These are phyloP conservation scores for Pangasius djambal DNA, from an alignment of 2,797 vertebrate species.

Conservation along the genomic window DNA sequence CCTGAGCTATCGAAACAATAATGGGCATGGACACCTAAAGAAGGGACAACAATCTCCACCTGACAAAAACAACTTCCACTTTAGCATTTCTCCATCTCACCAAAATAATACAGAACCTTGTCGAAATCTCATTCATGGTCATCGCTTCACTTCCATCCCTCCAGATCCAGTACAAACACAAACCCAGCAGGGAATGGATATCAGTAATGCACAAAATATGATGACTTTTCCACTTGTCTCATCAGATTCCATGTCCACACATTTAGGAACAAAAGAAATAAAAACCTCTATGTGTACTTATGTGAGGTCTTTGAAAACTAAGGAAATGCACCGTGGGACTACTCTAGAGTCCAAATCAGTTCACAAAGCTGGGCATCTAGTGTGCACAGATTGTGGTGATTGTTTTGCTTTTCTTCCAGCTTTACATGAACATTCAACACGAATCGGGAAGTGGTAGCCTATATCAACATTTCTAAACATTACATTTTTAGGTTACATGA, in stretches of 20 bases:
- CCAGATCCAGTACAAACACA: background rate
- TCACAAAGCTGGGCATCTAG: constrained; percentile 53
- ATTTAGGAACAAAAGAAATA: constrained; percentile 5
- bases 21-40: constrained; percentile 12
- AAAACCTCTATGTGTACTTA: constrained; percentile 2
- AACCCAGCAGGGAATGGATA: background rate
- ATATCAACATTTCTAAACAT: too few species aligned
- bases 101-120: background rate
- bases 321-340: background rate
- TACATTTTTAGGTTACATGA: too few species aligned
- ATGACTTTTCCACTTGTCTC: background rate
- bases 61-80: background rate
- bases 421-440: constrained; percentile 73
- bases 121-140: background rate
- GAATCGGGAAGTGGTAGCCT: too few species aligned
- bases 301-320: constrained; percentile 8
- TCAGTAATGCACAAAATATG: background rate
- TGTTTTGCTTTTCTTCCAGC: constrained; percentile 68
- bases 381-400: constrained; percentile 73
- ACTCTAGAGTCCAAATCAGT: constrained; percentile 18
- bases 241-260: background rate
- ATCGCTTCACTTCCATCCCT: background rate
- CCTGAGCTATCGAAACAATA: constrained; percentile 18
- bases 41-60: constrained; percentile 12
- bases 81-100: constrained; percentile 17